phyloP scores from a whole-genome alignment of 37 sponge, comb jelly and placozoan genomes.

The Lycopodina hypogea region DNA sequence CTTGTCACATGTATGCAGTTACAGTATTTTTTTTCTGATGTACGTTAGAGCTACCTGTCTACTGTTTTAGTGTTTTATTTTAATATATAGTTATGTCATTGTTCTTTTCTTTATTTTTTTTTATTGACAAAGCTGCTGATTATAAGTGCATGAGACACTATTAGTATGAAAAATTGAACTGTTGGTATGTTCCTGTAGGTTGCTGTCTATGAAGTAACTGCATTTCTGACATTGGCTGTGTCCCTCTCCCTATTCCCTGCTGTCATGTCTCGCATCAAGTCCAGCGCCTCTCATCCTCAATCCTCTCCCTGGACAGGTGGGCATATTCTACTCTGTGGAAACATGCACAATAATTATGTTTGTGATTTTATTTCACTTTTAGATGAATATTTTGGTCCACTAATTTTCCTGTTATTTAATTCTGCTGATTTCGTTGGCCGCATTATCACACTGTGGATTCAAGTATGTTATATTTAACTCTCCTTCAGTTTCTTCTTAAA shows the following conservation, averaged over 20 bases:
- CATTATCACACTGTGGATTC: conserved; percentile 64
- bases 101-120: no score
- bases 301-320: conserved; percentile 35
- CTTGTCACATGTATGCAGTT: no score
- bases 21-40: no score
- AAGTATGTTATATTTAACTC: conserved; percentile 4
- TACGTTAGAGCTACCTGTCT: no score
- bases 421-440: conserved; percentile 82
- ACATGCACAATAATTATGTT: no score
- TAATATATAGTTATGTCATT: no score
- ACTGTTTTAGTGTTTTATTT: no score
- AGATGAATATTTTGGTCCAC: conserved; percentile 66
- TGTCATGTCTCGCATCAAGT: conserved; percentile 43
- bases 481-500: neutral
- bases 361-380: neutral
- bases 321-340: no score
- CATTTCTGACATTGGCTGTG: conserved; percentile 76
- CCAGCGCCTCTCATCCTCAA: conserved; percentile 20
- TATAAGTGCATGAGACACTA: no score
- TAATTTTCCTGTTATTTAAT: conserved; percentile 90
- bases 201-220: conserved; percentile 46
- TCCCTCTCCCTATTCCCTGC: conserved; percentile 86
- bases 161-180: no score
- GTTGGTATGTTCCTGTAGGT: no score
- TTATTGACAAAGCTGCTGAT: no score